A percentile compares a stretch with the other conserved stretches of the same genome.
Conservation (phyloP, 2,797 vertebrate species). For the Carduelis carduelis region DNA sequence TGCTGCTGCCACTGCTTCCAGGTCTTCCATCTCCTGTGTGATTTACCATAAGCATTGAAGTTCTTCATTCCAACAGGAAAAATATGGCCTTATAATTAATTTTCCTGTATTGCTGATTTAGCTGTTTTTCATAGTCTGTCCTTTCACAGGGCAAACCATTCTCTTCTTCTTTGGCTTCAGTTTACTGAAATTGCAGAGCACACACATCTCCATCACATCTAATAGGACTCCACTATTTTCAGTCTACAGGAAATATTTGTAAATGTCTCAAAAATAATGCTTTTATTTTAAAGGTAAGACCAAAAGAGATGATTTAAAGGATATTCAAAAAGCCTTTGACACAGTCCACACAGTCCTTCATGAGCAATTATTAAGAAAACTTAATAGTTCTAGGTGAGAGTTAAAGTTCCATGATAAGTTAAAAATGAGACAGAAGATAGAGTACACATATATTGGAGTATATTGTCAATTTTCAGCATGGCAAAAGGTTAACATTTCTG, state of each 20-base stretch:
- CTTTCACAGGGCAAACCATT: background rate
- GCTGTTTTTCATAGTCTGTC: background rate
- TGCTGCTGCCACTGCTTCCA: background rate
- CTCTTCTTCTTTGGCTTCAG: background rate
- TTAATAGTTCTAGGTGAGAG: background rate
- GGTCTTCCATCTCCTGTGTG: background rate
- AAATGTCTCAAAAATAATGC: background rate
- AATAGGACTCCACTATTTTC: background rate
- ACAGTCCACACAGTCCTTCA: background rate
- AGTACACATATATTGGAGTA: background rate
- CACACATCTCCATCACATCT: background rate
- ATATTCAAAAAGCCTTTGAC: background rate
- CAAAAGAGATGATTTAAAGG: background rate
- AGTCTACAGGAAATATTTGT: background rate
- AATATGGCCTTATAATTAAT: background rate
- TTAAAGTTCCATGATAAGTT: background rate
- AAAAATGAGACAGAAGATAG: background rate
- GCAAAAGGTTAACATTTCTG: constrained; percentile 23
- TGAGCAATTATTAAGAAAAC: background rate
- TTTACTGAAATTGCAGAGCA: background rate
- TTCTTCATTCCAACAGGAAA: background rate
- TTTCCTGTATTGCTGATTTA: constrained; percentile 1
- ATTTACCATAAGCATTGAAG: background rate
- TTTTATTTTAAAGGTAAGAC: background rate
- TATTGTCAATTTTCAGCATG: constrained; percentile 16